Percentiles rank a stretch among this genome's conserved stretches.
Evolutionary conservation across 2,888 invertebrate species (phyloP).

Genomic region (Spilosoma lubricipeda): DNA sequence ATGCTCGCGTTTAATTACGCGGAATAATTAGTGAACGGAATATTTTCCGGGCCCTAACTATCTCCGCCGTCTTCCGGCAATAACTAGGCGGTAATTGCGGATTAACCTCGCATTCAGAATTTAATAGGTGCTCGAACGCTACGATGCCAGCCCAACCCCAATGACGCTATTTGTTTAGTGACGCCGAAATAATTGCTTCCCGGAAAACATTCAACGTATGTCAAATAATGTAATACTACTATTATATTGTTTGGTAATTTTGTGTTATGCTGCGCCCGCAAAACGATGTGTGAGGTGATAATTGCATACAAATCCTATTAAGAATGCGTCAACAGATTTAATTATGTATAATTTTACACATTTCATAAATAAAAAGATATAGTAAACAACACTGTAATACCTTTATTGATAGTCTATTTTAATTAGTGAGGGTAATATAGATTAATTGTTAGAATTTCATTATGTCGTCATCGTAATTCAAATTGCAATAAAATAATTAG

Average conservation of each 20-base stretch:
- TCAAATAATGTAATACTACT: conserved; percentile 41
- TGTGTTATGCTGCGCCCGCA: conserved; percentile 30
- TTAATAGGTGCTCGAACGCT: conserved; percentile 81
- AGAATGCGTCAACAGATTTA: conserved; percentile 34
- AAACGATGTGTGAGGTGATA: conserved; percentile 36
- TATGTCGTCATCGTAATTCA: too few relatives aligned
- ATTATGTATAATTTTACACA: conserved; percentile 32
- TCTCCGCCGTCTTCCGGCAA: conserved; percentile 85
- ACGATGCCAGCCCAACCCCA: conserved; percentile 67
- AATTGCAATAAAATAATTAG: too few relatives aligned
- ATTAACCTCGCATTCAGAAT: conserved; percentile 84
- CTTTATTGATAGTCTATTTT: background rate
- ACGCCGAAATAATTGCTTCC: conserved; percentile 77
- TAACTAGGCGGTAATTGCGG: conserved; percentile 86
- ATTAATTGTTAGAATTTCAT: too few relatives aligned
- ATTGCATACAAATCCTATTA: conserved; percentile 37
- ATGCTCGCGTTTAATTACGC: conserved; percentile 86
- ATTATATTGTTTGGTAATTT: conserved; percentile 47
- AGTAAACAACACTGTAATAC: background rate
- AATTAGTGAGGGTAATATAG: too few relatives aligned
- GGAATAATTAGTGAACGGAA: conserved; percentile 87
- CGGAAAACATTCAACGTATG: conserved; percentile 66
- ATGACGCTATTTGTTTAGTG: conserved; percentile 80
- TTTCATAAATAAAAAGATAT: conserved; percentile 15
- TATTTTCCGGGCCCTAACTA: conserved; percentile 86